These are phyloP conservation scores for Drosophila meridionalis DNA, from an alignment of 2,888 invertebrate genomes.

Conservation along the genomic window DNA sequence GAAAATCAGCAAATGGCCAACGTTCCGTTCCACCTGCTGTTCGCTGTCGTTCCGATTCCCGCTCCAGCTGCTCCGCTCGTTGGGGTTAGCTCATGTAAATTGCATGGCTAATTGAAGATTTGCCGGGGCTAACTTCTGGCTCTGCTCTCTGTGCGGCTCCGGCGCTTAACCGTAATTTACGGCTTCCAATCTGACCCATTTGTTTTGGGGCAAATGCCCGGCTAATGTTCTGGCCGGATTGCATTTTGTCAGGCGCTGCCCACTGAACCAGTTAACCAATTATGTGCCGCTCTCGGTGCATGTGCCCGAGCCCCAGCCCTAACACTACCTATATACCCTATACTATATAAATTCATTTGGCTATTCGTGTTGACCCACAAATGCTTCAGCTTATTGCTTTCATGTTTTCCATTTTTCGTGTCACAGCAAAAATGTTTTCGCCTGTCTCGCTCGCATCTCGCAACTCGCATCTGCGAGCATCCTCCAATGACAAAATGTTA, in stretches of 20 bases:
- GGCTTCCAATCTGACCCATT: slow-evolving; percentile 63
- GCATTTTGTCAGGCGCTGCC: slow-evolving; percentile 22
- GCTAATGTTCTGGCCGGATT: slow-evolving; percentile 23
- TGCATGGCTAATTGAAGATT: slow-evolving; percentile 61
- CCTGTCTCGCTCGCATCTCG: slow-evolving; percentile 35
- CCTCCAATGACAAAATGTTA: slow-evolving; percentile 55
- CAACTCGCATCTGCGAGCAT: slow-evolving; percentile 41
- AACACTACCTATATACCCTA: neutral
- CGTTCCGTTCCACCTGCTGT: slow-evolving; percentile 51
- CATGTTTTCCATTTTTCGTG: slow-evolving; percentile 61
- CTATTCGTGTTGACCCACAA: slow-evolving; percentile 66
- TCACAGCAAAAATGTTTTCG: slow-evolving; percentile 56
- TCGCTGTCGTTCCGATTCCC: neutral
- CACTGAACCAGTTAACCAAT: slow-evolving; percentile 56
- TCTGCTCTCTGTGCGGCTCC: slow-evolving; percentile 1
- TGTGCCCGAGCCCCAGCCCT: neutral
- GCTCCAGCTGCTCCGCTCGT: neutral
- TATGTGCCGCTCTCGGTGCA: slow-evolving; percentile 34
- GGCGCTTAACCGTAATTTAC: slow-evolving; percentile 49
- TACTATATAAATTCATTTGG: slow-evolving; percentile 15
- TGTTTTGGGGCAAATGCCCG: slow-evolving; percentile 33
- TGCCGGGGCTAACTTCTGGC: slow-evolving; percentile 22
- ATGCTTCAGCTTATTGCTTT: slow-evolving; percentile 67
- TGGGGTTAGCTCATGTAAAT: slow-evolving; percentile 38
- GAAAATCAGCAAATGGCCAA: slow-evolving; percentile 61